Evolutionary conservation across 1,140 invertebrate genomes (phyloP), one percentile per base, ranked within the genome.

Genomic region (Drepana arcuata): DNA sequence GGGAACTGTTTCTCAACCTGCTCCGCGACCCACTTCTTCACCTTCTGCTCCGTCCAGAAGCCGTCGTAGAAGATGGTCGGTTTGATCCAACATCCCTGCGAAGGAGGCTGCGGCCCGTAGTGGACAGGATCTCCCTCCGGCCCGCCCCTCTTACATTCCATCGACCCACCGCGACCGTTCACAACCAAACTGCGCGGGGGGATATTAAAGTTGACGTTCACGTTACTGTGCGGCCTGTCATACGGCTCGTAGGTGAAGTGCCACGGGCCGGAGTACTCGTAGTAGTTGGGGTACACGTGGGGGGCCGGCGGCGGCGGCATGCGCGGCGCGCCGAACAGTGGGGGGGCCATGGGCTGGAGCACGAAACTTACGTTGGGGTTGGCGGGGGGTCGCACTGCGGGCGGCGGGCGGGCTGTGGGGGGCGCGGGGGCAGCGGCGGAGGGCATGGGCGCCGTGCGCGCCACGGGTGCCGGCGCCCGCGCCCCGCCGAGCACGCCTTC

Each of bases 41-140:
- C 82, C 43, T 84, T 83, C 55, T 83, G 82, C 49, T 84, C 82
- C 0, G 79, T 84, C 82, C 82, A 84, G 51, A 84, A 84, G 0
- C 82, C 82, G 21, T 84, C 80, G 41, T 84, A 84, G 49, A 84
- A 84, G 14, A 84, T 83, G 12, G 72, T 74, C 2, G 82, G 82
- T 36, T 84, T 84, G 31, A 84, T 82, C 82, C 82, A 84, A 42
- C 74, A 71, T 3, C 70, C 65, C 26, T 73, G 72, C 29, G 52
- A 45, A 36, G 62, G 54, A 5, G 41, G 42, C 7, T 48, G 51
- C 14, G 56, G 47, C 2, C 37, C 53, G 41, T 47, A 58, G 42
- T 43, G 55, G 0, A 41, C 41, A 4, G 16, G 14, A 0, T 48
- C 49, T 2, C 47, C 40, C 13, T 46, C 43, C 6, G 48, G 45